phyloP scores from a whole-genome alignment of 1,140 invertebrate genomes.

The Latrodectus geometricus region DNA sequence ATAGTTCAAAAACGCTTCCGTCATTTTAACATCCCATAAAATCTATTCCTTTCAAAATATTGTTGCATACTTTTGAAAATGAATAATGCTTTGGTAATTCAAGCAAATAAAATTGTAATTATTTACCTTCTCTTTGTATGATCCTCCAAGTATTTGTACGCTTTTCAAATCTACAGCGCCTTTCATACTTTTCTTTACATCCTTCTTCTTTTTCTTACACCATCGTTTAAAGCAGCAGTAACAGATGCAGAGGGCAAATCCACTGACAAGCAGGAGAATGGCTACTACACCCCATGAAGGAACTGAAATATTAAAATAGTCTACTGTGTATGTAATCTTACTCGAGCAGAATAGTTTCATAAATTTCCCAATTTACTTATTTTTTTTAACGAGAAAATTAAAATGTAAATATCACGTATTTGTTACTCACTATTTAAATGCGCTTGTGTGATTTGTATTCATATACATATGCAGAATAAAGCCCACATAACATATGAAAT shows the following conservation, averaged over 20 bases:
- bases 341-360: neutral
- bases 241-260: conserved; percentile 87
- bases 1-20: neutral
- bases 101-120: neutral
- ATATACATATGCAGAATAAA: neutral
- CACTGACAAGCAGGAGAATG: conserved; percentile 77
- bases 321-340: neutral
- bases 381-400: neutral
- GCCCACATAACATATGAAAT: neutral
- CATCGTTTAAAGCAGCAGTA: conserved; percentile 95
- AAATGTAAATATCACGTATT: neutral
- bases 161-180: conserved; percentile 94
- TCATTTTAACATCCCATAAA: neutral
- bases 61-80: neutral
- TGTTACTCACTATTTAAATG: neutral
- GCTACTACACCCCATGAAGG: conserved; percentile 79
- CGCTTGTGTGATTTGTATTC: neutral
- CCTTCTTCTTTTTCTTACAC: conserved; percentile 93
- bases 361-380: neutral
- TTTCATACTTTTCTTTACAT: conserved; percentile 94
- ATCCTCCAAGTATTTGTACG: conserved; percentile 92
- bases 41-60: neutral
- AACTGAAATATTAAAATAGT: conserved; percentile 65
- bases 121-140: conserved; percentile 95
- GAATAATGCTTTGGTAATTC: neutral